phyloP scores from a whole-genome alignment of 2,113 vertebrate species.

The Tyrannus savana region DNA sequence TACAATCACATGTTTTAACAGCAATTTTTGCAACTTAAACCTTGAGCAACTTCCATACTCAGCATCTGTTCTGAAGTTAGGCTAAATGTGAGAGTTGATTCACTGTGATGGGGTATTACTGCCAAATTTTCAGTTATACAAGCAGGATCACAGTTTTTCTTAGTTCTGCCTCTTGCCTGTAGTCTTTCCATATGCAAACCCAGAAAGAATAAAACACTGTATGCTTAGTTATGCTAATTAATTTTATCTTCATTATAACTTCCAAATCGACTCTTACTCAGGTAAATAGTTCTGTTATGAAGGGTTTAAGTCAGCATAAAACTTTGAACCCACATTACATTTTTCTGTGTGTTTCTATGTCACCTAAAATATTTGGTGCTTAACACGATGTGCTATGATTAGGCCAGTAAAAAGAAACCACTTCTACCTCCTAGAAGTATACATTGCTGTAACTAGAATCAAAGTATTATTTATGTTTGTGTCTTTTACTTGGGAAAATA shows the following conservation, averaged over 20 bases:
- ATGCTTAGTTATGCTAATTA: not conserved
- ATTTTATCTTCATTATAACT: not conserved
- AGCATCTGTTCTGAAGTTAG: not conserved
- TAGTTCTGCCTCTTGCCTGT: not conserved
- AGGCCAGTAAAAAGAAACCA: not conserved
- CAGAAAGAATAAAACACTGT: not conserved
- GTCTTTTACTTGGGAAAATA: not conserved
- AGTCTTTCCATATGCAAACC: not conserved
- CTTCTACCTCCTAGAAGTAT: not conserved
- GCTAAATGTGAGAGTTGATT: not conserved
- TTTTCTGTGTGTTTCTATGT: not conserved
- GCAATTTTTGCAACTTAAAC: not conserved
- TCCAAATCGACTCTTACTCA: not conserved
- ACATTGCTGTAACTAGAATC: not conserved
- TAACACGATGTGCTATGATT: not conserved
- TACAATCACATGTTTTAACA: not conserved
- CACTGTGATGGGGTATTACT: not conserved
- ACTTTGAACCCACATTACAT: not conserved
- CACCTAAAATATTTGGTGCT: not conserved
- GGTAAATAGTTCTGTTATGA: not conserved
- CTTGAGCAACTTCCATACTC: not conserved
- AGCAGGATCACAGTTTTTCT: not conserved
- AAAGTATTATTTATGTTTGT: not conserved
- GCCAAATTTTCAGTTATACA: not conserved
- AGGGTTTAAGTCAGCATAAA: not conserved